Evolutionary conservation across 2,113 vertebrate genomes (phyloP).

Genomic region (Struthio camelus): DNA sequence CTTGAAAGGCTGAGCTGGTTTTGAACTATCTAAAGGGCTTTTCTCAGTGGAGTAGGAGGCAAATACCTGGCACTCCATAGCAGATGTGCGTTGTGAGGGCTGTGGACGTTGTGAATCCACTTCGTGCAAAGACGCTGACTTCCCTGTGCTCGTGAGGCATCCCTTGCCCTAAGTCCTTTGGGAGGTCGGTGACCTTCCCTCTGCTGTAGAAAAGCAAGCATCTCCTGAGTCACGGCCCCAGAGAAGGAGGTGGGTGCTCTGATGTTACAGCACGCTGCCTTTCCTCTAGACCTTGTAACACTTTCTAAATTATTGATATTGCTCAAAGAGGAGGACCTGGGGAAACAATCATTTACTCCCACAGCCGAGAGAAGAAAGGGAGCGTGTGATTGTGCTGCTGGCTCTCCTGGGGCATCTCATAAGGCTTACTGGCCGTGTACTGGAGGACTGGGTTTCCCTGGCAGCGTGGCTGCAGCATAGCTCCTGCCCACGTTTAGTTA

Average conservation of each 20-base stretch:
- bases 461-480: fast-evolving
- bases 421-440: background rate
- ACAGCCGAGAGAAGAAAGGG: background rate
- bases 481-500: background rate
- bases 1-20: background rate
- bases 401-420: background rate
- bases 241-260: background rate
- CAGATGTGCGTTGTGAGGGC: background rate
- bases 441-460: background rate
- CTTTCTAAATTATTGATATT: conserved; percentile 38
- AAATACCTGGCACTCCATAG: background rate
- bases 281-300: background rate
- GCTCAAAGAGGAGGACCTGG: background rate
- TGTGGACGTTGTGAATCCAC: background rate
- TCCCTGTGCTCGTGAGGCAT: background rate
- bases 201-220: background rate
- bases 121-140: background rate
- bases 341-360: background rate
- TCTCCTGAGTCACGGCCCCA: fast-evolving
- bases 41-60: background rate
- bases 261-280: background rate
- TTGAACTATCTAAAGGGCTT: background rate
- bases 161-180: background rate
- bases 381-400: background rate
- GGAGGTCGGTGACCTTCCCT: background rate